phyloP scores from a whole-genome alignment of 2,797 vertebrate species.

The Octomys mimax region DNA sequence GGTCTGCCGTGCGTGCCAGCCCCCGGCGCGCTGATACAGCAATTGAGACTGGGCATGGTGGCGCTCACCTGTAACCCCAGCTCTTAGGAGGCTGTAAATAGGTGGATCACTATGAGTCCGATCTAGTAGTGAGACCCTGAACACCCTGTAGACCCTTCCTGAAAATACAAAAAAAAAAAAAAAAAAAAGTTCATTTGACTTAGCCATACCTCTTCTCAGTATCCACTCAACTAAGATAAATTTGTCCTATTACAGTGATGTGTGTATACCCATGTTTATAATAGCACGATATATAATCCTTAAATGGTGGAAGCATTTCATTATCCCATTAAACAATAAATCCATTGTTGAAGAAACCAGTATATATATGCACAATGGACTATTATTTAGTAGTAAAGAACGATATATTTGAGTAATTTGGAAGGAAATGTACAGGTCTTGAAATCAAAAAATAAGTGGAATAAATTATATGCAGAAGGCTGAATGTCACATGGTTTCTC shows the following conservation, averaged over 20 bases:
- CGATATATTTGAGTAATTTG: not conserved
- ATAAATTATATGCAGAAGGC: not conserved
- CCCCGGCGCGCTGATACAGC: too few relatives aligned
- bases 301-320: not conserved
- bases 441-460: not conserved
- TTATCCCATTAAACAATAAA: not conserved
- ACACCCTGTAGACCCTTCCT: too few relatives aligned
- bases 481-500: not conserved
- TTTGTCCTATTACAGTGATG: not conserved
- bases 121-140: too few relatives aligned
- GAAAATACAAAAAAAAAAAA: too few relatives aligned
- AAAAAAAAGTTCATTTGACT: not conserved
- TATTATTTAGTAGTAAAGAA: not conserved
- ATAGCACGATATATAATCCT: not conserved
- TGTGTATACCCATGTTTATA: not conserved
- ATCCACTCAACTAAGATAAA: not conserved
- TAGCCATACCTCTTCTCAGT: not conserved
- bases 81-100: too few relatives aligned
- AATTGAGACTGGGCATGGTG: too few relatives aligned
- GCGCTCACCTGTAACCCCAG: too few relatives aligned
- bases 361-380: not conserved
- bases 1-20: too few relatives aligned
- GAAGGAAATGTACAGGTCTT: not conserved
- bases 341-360: not conserved
- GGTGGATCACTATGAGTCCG: too few relatives aligned